A percentile compares a stretch with the other conserved stretches of the same genome.
phyloP scores from a whole-genome alignment of 2,797 vertebrate species.

The Chaunax sp. region DNA sequence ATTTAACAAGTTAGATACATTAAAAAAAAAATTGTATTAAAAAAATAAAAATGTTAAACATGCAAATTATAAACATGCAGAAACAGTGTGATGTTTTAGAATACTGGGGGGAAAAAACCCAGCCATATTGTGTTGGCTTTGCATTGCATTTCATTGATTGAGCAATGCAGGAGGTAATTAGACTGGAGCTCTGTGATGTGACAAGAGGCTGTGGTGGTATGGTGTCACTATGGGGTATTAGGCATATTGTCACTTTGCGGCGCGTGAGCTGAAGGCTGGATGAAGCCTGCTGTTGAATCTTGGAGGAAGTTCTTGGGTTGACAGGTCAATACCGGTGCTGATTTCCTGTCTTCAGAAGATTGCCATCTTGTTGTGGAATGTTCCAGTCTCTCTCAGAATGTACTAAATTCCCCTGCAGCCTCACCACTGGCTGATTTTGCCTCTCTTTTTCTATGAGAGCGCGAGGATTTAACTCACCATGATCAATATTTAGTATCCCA shows the following conservation, averaged over 20 bases:
- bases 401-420: slow-evolving; percentile 64
- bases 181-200: slow-evolving; percentile 73
- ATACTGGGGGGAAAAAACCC: slow-evolving; percentile 73
- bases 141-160: slow-evolving; percentile 78
- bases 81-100: slow-evolving; percentile 71
- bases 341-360: slow-evolving; percentile 71
- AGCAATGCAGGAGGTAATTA: slow-evolving; percentile 81
- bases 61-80: slow-evolving; percentile 66
- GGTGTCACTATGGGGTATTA: slow-evolving; percentile 72
- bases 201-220: slow-evolving; percentile 71
- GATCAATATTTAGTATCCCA: slow-evolving; percentile 98
- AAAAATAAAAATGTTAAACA: slow-evolving; percentile 52
- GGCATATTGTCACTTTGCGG: slow-evolving; percentile 55
- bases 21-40: slow-evolving; percentile 27
- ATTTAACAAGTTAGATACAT: too few relatives aligned
- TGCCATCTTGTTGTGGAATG: slow-evolving; percentile 76
- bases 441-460: slow-evolving; percentile 79
- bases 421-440: slow-evolving; percentile 65
- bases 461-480: slow-evolving; percentile 87
- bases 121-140: slow-evolving; percentile 75
- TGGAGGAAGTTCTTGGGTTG: slow-evolving; percentile 60
- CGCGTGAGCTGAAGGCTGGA: slow-evolving; percentile 39
- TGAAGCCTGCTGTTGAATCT: slow-evolving; percentile 47
- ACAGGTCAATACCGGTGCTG: slow-evolving; percentile 73
- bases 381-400: slow-evolving; percentile 81